Percentiles rank a stretch among this genome's conserved stretches.
Evolutionary conservation across 2,888 invertebrate species (phyloP).

Genomic region (Heliconius ethilla): DNA sequence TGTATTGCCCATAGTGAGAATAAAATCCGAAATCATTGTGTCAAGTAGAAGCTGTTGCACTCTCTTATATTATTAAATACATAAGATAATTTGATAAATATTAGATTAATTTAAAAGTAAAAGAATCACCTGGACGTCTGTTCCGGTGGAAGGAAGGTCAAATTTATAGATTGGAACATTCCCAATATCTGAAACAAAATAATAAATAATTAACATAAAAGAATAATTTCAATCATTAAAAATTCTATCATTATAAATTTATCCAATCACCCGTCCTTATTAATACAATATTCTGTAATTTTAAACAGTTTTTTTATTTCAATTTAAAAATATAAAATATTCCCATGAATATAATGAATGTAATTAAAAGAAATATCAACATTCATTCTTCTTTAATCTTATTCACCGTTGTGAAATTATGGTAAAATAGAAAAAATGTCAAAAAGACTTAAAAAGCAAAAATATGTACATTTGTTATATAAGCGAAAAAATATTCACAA

Average conservation of each 20-base stretch:
- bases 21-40: no score
- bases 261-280: not conserved
- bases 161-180: slow-evolving; percentile 69
- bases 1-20: no score
- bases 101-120: not conserved
- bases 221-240: not conserved
- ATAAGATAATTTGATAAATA: not conserved
- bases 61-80: not conserved
- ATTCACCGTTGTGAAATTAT: not conserved
- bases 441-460: not conserved
- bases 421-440: not conserved
- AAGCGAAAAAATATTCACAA: not conserved
- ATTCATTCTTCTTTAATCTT: not conserved
- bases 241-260: not conserved
- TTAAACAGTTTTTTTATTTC: not conserved
- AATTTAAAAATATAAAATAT: not conserved
- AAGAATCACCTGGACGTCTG: slow-evolving; percentile 68
- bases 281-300: not conserved
- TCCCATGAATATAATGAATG: not conserved
- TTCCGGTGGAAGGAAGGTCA: slow-evolving; percentile 68
- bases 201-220: slow-evolving; percentile 4
- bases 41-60: no score
- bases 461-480: not conserved
- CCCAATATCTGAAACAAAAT: slow-evolving; percentile 72
- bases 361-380: not conserved